A percentile compares a stretch with the other conserved stretches of the same genome.
phyloP scores from a whole-genome alignment of 1,140 invertebrate species.

The Arion vulgaris region DNA sequence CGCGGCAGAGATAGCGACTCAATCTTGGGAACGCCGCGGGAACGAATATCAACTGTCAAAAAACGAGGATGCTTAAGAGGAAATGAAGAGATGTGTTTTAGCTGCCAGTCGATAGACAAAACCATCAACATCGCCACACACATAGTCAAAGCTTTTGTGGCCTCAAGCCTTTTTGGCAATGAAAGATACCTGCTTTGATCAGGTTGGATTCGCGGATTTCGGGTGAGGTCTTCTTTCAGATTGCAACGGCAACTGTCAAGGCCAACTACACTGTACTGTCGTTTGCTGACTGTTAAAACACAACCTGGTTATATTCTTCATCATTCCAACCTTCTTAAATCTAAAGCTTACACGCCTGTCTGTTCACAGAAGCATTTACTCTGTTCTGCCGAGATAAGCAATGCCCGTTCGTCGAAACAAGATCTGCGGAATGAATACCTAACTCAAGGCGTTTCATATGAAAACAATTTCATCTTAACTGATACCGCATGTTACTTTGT shows the following conservation, averaged over 20 bases:
- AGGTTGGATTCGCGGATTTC: background rate
- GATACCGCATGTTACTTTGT: slow-evolving; percentile 34
- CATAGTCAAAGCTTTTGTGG: slow-evolving; percentile 3
- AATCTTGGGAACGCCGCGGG: slow-evolving; percentile 27
- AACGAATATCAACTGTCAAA: slow-evolving; percentile 37
- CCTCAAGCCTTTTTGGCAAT: slow-evolving; percentile 11
- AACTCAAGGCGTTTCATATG: slow-evolving; percentile 28
- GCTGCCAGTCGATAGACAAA: slow-evolving; percentile 23
- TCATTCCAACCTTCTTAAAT: background rate
- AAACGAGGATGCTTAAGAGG: slow-evolving; percentile 1
- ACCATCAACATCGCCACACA: slow-evolving; percentile 36
- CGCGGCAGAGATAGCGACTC: slow-evolving; percentile 35
- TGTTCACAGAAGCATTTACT: background rate
- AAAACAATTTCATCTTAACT: slow-evolving; percentile 33
- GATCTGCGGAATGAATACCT: slow-evolving; percentile 16
- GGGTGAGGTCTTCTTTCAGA: slow-evolving; percentile 5
- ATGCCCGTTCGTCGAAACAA: background rate
- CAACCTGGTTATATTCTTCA: background rate
- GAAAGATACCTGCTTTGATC: slow-evolving; percentile 31
- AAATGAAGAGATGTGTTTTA: slow-evolving; percentile 8
- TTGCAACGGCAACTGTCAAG: slow-evolving; percentile 28
- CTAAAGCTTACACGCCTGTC: background rate
- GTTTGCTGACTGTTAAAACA: background rate
- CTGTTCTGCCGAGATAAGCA: slow-evolving; percentile 9
- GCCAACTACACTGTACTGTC: background rate